Percentiles rank a stretch among this genome's conserved stretches.
These are phyloP conservation scores for Steinernema feltiae DNA, from an alignment of 1,140 invertebrate genomes.

Conservation along the genomic window DNA sequence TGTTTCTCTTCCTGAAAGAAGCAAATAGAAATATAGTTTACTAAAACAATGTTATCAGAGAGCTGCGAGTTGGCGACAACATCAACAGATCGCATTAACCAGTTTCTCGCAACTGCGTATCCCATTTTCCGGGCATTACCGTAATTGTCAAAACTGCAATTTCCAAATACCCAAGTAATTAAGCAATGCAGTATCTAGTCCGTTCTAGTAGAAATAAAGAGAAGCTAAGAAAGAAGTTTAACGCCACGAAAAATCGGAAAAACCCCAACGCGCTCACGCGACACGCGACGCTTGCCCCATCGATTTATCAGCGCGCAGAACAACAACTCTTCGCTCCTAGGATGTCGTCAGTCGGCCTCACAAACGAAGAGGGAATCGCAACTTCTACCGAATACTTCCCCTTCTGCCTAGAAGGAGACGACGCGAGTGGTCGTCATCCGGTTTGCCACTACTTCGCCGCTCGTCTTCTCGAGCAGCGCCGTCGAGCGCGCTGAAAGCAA, in stretches of 20 bases:
- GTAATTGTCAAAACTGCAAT: too few species aligned
- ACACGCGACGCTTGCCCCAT: conserved; percentile 8
- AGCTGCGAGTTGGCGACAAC: too few species aligned
- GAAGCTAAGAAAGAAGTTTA: not conserved
- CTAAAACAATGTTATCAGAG: too few species aligned
- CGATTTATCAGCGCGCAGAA: conserved; percentile 13
- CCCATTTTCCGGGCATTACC: too few species aligned
- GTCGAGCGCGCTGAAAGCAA: not conserved
- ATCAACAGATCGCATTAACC: too few species aligned
- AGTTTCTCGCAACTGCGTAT: too few species aligned
- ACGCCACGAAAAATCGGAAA: not conserved
- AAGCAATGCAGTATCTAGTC: too few species aligned
- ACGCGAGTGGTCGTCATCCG: not conserved
- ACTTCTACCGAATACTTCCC: conserved; percentile 1
- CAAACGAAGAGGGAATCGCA: not conserved
- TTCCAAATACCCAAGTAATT: too few species aligned
- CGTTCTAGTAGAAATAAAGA: not conserved
- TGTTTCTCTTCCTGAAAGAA: not conserved
- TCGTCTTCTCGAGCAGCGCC: not conserved
- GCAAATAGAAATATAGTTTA: too few species aligned
- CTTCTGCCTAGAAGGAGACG: not conserved
- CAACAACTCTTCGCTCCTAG: conserved; percentile 6
- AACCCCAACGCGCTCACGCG: not conserved
- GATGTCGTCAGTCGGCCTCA: not conserved
- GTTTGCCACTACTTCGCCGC: not conserved